phyloP scores from a whole-genome alignment of 2,113 vertebrate genomes.

The Sylvia atricapilla region DNA sequence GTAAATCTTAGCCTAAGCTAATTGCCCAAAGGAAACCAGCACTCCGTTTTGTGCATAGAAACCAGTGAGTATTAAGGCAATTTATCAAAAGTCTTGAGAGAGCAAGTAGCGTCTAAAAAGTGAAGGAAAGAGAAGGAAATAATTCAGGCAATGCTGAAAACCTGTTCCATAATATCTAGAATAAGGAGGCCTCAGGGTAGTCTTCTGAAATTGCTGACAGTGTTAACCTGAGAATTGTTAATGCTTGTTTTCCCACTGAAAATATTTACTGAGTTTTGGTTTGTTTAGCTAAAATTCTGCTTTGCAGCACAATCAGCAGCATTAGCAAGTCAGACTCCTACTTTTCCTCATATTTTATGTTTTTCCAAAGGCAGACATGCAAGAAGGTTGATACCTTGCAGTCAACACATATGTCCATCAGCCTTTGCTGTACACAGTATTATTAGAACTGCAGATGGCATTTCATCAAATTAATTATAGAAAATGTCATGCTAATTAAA shows the following conservation, averaged over 20 bases:
- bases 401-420: conserved; percentile 24
- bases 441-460: conserved; percentile 31
- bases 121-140: background rate
- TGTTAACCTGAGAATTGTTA: background rate
- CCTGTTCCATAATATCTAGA: background rate
- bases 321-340: background rate
- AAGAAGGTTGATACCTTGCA: background rate
- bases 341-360: background rate
- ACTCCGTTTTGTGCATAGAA: background rate
- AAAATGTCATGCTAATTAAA: conserved; percentile 59
- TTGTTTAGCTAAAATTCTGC: background rate
- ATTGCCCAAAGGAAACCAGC: background rate
- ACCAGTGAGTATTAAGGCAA: background rate
- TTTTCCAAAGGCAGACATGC: background rate
- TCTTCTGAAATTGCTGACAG: background rate
- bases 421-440: background rate
- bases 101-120: background rate
- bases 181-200: background rate
- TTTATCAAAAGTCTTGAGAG: background rate
- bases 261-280: background rate
- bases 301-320: background rate
- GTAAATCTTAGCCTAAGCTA: background rate
- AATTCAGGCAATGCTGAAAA: background rate
- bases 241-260: background rate
- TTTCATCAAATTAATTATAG: conserved; percentile 43